Evolutionary conservation across 2,888 invertebrate genomes (phyloP).

Genomic region (Andrena chrysosceles): DNA sequence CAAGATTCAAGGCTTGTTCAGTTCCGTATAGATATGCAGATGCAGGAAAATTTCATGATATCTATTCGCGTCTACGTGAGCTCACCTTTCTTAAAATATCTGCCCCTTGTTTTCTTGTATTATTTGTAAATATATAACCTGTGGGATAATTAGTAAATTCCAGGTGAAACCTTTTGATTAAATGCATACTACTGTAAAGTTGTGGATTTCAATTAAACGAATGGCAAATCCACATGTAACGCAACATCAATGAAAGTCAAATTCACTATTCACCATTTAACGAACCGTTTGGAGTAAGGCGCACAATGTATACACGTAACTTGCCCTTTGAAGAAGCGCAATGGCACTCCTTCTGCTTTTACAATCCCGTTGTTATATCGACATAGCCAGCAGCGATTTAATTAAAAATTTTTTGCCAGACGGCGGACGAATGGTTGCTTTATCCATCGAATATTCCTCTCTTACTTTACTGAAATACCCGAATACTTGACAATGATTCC

Average conservation of each 20-base stretch:
- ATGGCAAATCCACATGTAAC: too few relatives aligned
- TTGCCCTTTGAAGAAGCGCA: constrained; percentile 16
- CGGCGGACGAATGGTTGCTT: constrained; percentile 17
- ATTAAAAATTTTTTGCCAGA: constrained; percentile 26
- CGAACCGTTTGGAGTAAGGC: not conserved
- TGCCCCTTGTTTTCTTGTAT: not conserved
- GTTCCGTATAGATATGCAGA: not conserved
- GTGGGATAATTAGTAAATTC: too few relatives aligned
- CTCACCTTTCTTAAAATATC: not conserved
- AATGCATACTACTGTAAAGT: not conserved
- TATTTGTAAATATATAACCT: too few relatives aligned
- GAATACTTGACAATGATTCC: constrained; percentile 22
- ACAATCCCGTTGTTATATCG: constrained; percentile 23
- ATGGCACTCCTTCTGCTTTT: not conserved
- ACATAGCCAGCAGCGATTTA: constrained; percentile 29
- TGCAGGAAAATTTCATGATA: not conserved
- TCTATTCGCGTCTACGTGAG: not conserved
- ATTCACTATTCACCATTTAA: not conserved
- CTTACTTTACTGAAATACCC: not conserved
- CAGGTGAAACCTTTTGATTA: not conserved
- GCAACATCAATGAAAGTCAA: too few relatives aligned
- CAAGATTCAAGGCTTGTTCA: not conserved
- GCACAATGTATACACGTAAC: not conserved
- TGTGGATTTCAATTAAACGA: not conserved
- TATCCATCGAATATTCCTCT: constrained; percentile 4